Conservation (phyloP, 2,888 invertebrate species). For the Lepidonotus clava region DNA sequence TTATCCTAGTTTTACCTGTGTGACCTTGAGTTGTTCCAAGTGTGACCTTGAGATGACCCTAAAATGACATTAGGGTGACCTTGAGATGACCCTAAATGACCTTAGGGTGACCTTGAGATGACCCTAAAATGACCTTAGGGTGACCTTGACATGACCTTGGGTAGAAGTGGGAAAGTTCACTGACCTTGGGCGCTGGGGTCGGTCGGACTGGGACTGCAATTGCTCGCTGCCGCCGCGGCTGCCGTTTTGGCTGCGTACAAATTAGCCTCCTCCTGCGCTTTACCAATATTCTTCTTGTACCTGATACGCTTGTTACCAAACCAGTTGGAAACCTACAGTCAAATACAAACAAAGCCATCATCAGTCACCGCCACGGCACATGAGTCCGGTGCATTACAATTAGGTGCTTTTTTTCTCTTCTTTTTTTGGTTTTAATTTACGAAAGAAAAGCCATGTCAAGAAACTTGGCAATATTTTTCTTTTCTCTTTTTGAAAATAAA, state of each 20-base stretch:
- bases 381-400: constrained; percentile 24
- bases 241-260: constrained; percentile 96
- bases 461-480: no score
- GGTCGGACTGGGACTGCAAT: constrained; percentile 33
- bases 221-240: constrained; percentile 59
- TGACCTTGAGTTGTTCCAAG: no score
- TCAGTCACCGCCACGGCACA: constrained; percentile 49
- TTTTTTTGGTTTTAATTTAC: background rate
- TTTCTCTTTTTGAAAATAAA: background rate
- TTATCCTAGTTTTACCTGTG: no score
- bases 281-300: constrained; percentile 99
- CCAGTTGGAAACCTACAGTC: constrained; percentile 96
- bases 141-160: background rate
- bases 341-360: constrained; percentile 55
- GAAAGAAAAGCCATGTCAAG: background rate
- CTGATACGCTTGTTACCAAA: constrained; percentile 99
- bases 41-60: no score
- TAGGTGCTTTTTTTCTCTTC: constrained; percentile 21
- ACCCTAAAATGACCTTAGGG: no score
- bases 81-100: no score
- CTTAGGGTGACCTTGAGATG: no score
- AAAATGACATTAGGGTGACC: no score
- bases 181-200: constrained; percentile 54
- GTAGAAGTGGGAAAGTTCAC: constrained; percentile 25
- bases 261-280: constrained; percentile 99